Percentiles rank a stretch among this genome's conserved stretches.
phyloP scores from a whole-genome alignment of 2,113 vertebrate genomes.

The Tringa solitaria region DNA sequence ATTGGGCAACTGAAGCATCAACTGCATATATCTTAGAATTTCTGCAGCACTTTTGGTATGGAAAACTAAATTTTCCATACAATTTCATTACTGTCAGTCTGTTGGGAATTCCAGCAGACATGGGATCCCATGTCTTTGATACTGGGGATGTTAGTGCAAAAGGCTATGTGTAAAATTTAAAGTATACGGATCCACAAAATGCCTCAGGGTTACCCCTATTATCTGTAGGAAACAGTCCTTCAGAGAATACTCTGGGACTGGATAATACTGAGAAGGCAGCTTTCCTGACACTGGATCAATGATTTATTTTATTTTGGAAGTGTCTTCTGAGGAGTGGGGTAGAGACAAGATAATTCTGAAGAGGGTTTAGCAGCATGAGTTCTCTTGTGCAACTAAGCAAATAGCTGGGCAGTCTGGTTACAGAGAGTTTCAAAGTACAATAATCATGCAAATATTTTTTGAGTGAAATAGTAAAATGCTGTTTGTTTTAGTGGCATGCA shows the following conservation, averaged over 20 bases:
- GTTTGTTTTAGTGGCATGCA: background rate
- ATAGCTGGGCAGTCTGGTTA: conserved; percentile 25
- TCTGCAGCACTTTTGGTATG: background rate
- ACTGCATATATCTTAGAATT: background rate
- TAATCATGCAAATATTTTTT: background rate
- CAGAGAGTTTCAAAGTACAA: conserved; percentile 25
- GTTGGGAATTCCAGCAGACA: background rate
- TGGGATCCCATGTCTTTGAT: background rate
- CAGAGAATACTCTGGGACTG: background rate
- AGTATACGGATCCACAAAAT: background rate
- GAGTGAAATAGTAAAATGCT: background rate
- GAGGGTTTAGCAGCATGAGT: conserved; percentile 15
- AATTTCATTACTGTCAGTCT: background rate
- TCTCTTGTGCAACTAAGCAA: conserved; percentile 54
- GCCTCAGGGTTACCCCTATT: background rate
- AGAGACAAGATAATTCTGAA: conserved; percentile 9
- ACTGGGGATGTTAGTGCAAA: background rate
- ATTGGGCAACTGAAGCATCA: background rate
- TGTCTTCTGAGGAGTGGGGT: background rate
- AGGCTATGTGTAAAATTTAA: background rate
- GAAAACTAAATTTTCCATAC: background rate
- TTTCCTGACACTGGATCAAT: background rate
- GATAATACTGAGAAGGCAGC: background rate
- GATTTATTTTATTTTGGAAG: conserved; percentile 55
- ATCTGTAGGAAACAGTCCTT: background rate